These are phyloP conservation scores for Tetramorium alpestre DNA, from an alignment of 1,140 invertebrate genomes.

Conservation along the genomic window DNA sequence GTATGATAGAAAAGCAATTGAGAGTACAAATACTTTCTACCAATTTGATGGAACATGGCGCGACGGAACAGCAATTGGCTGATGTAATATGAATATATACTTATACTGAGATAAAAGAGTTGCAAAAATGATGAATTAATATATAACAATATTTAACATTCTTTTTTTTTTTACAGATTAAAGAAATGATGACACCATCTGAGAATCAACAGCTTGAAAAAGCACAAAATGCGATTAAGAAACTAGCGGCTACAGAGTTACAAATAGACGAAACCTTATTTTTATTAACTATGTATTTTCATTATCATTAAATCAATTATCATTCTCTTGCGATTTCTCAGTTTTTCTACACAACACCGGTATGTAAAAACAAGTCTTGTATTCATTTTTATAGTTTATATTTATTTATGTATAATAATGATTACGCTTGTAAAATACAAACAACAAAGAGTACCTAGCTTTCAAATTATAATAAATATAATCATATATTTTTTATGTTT, in stretches of 20 bases:
- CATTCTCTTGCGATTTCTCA: not conserved
- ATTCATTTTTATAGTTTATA: slow-evolving; percentile 79
- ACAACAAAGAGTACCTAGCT: slow-evolving; percentile 85
- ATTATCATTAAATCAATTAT: slow-evolving; percentile 77
- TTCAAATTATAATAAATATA: slow-evolving; percentile 86
- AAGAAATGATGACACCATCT: slow-evolving; percentile 92
- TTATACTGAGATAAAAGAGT: not conserved
- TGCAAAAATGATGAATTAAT: slow-evolving; percentile 8
- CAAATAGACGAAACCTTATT: slow-evolving; percentile 92
- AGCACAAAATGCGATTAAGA: slow-evolving; percentile 89
- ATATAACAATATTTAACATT: slow-evolving; percentile 35
- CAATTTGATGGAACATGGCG: slow-evolving; percentile 91
- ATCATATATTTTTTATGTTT: slow-evolving; percentile 83
- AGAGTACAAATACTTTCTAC: slow-evolving; percentile 92
- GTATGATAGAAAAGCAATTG: slow-evolving; percentile 94
- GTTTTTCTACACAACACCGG: not conserved
- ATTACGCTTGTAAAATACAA: slow-evolving; percentile 86
- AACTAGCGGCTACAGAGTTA: slow-evolving; percentile 89
- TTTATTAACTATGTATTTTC: slow-evolving; percentile 88
- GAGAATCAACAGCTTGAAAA: slow-evolving; percentile 90
- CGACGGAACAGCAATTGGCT: slow-evolving; percentile 90
- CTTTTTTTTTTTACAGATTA: slow-evolving; percentile 87
- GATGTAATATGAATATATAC: slow-evolving; percentile 87
- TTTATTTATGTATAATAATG: slow-evolving; percentile 85
- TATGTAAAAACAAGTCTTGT: slow-evolving; percentile 48